These are phyloP conservation scores for Alfaro cultratus DNA, from an alignment of 2,797 vertebrate genomes.

Conservation along the genomic window DNA sequence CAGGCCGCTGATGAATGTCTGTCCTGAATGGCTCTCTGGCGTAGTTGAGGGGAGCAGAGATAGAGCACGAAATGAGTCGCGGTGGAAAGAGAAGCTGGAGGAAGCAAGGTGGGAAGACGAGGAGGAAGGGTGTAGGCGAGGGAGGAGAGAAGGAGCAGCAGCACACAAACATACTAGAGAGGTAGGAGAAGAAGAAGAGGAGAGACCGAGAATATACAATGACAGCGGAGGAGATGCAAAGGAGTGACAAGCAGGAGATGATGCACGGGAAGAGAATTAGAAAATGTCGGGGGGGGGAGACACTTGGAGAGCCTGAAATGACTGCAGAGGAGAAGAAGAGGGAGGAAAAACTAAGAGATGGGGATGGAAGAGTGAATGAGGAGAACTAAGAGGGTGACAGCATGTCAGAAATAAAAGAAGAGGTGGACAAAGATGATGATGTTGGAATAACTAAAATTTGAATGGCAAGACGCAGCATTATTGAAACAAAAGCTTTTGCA, in stretches of 20 bases:
- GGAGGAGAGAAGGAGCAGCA: constrained; percentile 17
- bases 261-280: constrained; percentile 12
- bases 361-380: constrained; percentile 47
- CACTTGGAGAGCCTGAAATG: constrained; percentile 32
- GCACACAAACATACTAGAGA: constrained; percentile 23
- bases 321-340: constrained; percentile 18
- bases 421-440: constrained; percentile 24
- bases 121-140: constrained; percentile 21
- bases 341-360: constrained; percentile 27
- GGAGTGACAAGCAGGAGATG: constrained; percentile 17
- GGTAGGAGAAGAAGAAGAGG: constrained; percentile 26
- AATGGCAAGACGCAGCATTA: constrained; percentile 18
- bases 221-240: constrained; percentile 16
- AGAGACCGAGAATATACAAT: constrained; percentile 23
- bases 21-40: constrained; percentile 76
- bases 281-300: constrained; percentile 1
- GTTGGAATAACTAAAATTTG: constrained; percentile 20
- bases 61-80: constrained; percentile 70
- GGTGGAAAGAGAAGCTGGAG: constrained; percentile 45
- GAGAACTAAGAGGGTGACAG: constrained; percentile 54
- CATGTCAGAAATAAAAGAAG: constrained; percentile 27
- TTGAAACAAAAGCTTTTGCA: neutral
- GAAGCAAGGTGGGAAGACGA: constrained; percentile 34
- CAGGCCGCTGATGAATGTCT: constrained; percentile 82
- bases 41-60: constrained; percentile 47